A percentile compares a stretch with the other conserved stretches of the same genome.
These are phyloP conservation scores for Subanguina moxae DNA, from an alignment of 1,140 invertebrate species.

Conservation along the genomic window DNA sequence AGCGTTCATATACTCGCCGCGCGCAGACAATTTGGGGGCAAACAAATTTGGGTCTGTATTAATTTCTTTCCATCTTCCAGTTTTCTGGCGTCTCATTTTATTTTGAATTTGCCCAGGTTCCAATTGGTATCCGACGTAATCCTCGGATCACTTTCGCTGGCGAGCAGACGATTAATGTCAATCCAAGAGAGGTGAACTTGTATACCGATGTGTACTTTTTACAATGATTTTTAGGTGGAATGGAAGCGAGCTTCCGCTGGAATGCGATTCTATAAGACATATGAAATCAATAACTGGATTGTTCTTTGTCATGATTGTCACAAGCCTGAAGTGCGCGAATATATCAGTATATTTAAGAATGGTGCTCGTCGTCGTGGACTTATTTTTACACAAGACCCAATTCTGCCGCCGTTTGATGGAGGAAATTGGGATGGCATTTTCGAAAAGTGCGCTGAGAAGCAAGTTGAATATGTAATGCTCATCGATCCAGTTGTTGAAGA, in stretches of 20 bases:
- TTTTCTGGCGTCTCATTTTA: not conserved
- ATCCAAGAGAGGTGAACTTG: slow-evolving; percentile 22
- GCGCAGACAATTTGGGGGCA: too few relatives aligned
- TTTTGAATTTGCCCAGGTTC: not conserved
- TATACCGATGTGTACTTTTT: slow-evolving; percentile 1
- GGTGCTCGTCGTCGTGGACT: slow-evolving; percentile 19
- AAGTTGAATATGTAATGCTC: slow-evolving; percentile 32
- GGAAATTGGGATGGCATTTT: slow-evolving; percentile 24
- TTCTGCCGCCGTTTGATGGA: not conserved
- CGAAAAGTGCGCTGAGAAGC: slow-evolving; percentile 26
- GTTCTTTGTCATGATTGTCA: slow-evolving; percentile 19
- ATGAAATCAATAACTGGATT: slow-evolving; percentile 30
- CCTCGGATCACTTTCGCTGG: slow-evolving; percentile 31
- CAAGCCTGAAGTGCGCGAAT: slow-evolving; percentile 8
- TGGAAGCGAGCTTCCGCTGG: slow-evolving; percentile 16
- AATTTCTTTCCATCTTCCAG: too few relatives aligned
- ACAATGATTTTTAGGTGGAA: slow-evolving; percentile 23
- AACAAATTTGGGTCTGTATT: too few relatives aligned
- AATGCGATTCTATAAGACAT: slow-evolving; percentile 12
- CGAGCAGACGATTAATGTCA: slow-evolving; percentile 32
- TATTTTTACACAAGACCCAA: slow-evolving; percentile 12
- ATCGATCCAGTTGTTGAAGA: slow-evolving; percentile 27
- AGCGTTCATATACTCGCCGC: too few relatives aligned
- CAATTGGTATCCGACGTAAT: slow-evolving; percentile 23
- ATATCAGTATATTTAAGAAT: slow-evolving; percentile 11